Conservation (phyloP, 2,888 invertebrate genomes). For the Pseudococcus longispinus region DNA sequence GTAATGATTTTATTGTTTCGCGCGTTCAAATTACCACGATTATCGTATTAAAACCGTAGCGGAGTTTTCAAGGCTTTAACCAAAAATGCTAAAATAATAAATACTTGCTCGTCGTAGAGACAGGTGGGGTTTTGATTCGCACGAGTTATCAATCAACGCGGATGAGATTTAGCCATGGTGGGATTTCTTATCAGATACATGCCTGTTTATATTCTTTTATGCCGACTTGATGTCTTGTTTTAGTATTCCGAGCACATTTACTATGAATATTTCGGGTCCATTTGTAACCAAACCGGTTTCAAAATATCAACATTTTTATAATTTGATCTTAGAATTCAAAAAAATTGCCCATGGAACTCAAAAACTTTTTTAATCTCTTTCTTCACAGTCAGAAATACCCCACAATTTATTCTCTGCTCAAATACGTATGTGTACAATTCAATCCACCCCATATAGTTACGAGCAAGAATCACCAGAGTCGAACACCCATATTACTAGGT, state of each 20-base stretch:
- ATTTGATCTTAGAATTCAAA: too few relatives aligned
- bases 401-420: too few relatives aligned
- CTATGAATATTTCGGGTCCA: too few relatives aligned
- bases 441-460: not conserved
- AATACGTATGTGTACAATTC: not conserved
- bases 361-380: too few relatives aligned
- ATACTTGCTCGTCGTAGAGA: not conserved
- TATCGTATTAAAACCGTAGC: not conserved
- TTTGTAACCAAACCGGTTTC: too few relatives aligned
- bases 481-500: not conserved
- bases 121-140: not conserved
- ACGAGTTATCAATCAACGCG: not conserved
- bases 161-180: not conserved
- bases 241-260: not conserved
- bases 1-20: not conserved
- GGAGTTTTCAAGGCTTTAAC: not conserved
- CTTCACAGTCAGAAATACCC: too few relatives aligned
- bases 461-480: not conserved
- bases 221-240: not conserved
- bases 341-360: too few relatives aligned
- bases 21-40: not conserved
- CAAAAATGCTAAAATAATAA: not conserved
- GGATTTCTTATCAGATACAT: not conserved
- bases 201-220: not conserved
- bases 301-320: too few relatives aligned